Base-by-base conservation (phyloP, 2,797 vertebrate genomes). In the Danio albolineatus region DNA sequence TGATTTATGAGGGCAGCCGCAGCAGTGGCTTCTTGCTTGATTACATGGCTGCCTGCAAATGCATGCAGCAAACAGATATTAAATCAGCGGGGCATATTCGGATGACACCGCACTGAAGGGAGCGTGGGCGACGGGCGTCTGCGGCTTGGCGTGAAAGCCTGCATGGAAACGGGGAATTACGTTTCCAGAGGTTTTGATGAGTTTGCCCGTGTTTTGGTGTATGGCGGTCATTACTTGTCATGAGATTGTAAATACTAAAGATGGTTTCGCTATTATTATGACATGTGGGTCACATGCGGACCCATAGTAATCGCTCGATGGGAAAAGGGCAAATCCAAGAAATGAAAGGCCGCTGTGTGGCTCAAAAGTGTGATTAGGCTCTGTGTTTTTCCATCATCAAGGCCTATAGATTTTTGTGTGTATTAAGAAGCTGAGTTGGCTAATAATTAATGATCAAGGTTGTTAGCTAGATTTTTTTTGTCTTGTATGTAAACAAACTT, bases 21-120 rank as follows among this genome's bases (percentile, higher is more conserved):
- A 7, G 67, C 71, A 73, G 84, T 79, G 88, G 87, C 88, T 87
- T 87, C 87, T 78, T 84, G 86, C 89, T 88, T 92, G 91, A 92
- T 92, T 93, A 88, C 87, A 88, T 14, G 59, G 79, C 88, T 86
- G 76, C 82, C 64, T 78, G 84, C 83, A 90, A 92, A 91, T 88
- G 87, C 89, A 90, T 86, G 90, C 73, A 19, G 87, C 88, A 86
- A 89, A 90, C 82, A 64, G 86, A 92, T 89, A 90, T 93, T 92
- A 91, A 92, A 93, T 92, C 90, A 92, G 84, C 81, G 76, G 79
- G 80, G 88, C 86, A 90, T 90, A 90, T 91, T 91, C 87, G 54
- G 76, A 82, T 88, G 87, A 87, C 88, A 73, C 77, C 5, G 84
- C 43, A 64, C 49, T 79, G 82, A 21, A 54, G 38, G 83, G 13